Evolutionary conservation across 2,113 vertebrate genomes (phyloP).

Genomic region (Ornithorhynchus anatinus): DNA sequence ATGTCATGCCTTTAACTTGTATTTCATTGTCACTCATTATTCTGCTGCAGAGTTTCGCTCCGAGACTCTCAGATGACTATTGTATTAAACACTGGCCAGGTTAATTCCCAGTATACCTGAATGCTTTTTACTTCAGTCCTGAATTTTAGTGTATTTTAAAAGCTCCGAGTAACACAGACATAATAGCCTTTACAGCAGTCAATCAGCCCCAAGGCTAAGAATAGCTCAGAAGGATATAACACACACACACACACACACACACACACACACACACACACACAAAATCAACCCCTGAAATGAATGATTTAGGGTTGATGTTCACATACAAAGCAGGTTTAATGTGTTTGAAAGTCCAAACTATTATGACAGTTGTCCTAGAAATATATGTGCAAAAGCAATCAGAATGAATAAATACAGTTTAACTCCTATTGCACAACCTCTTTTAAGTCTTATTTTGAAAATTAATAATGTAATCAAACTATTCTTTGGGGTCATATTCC

Average conservation of each 20-base stretch:
- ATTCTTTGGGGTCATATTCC: no score
- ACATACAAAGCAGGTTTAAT: no score
- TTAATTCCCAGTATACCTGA: slow-evolving; percentile 7
- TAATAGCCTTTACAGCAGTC: neutral
- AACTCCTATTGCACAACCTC: slow-evolving; percentile 21
- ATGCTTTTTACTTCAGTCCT: neutral
- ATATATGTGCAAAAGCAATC: no score
- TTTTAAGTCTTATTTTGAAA: slow-evolving; percentile 9
- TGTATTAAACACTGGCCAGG: neutral
- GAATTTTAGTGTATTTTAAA: neutral
- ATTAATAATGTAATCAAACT: neutral
- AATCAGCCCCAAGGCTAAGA: no score
- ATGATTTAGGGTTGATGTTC: no score
- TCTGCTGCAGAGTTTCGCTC: neutral
- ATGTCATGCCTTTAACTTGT: neutral
- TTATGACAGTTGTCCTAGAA: neutral
- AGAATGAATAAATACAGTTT: no score
- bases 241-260: no score
- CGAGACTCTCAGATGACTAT: neutral
- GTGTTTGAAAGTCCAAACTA: no score
- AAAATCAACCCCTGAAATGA: no score
- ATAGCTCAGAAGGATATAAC: no score
- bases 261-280: no score
- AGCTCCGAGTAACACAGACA: neutral
- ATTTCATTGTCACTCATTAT: neutral